phyloP scores from a whole-genome alignment of 2,888 invertebrate genomes.

The Schrankia costaestrigalis region DNA sequence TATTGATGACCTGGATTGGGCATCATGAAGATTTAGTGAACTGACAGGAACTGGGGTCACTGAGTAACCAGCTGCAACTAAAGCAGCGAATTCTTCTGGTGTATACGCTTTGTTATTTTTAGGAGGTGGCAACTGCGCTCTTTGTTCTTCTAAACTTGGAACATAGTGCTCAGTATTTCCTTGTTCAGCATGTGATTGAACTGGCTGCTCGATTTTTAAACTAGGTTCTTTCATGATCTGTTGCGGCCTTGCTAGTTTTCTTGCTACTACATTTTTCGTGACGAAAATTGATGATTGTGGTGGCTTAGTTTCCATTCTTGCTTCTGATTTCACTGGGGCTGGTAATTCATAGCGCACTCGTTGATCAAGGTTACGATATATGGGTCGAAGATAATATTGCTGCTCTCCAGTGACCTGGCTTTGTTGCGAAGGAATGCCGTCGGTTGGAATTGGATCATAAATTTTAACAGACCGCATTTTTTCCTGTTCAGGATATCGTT shows the following conservation, averaged over 20 bases:
- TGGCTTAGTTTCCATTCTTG: conserved; percentile 55
- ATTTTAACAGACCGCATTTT: conserved; percentile 62
- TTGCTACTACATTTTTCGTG: conserved; percentile 62
- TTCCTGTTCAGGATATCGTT: conserved; percentile 64
- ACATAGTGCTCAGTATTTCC: conserved; percentile 52
- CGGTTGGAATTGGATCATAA: conserved; percentile 53
- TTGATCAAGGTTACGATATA: conserved; percentile 63
- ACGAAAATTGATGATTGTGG: conserved; percentile 71
- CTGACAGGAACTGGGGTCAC: conserved; percentile 75
- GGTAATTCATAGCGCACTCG: conserved; percentile 55
- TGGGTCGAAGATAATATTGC: conserved; percentile 64
- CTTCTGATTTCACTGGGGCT: conserved; percentile 45
- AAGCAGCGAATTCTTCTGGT: conserved; percentile 73
- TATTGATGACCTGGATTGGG: conserved; percentile 63
- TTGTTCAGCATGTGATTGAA: conserved; percentile 33
- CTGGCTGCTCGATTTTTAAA: conserved; percentile 37
- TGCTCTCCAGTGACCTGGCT: conserved; percentile 58
- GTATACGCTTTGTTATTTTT: conserved; percentile 76
- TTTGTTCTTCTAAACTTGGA: conserved; percentile 60
- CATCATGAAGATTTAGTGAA: conserved; percentile 47
- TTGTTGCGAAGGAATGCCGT: conserved; percentile 48
- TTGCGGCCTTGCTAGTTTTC: conserved; percentile 51
- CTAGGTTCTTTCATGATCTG: conserved; percentile 39
- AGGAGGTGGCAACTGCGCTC: conserved; percentile 71
- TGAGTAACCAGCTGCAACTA: conserved; percentile 73